A percentile compares a stretch with the other conserved stretches of the same genome.
Evolutionary conservation across 35 echinoderm and acorn worm genomes (phyloP).

Genomic region (Lytechinus pictus): DNA sequence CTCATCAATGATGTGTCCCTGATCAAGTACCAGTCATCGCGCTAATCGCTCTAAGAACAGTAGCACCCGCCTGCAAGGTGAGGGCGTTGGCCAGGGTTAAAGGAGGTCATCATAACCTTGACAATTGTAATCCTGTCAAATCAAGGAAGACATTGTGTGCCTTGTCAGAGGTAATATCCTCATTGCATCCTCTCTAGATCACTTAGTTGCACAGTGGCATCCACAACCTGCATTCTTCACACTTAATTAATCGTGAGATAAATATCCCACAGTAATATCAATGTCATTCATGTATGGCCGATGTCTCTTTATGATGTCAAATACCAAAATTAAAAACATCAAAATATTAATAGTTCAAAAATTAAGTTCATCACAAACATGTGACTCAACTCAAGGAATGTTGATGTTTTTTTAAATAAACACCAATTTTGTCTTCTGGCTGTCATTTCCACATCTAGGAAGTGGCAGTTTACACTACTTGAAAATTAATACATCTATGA

Average conservation of each 20-base stretch:
- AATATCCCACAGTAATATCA: neutral
- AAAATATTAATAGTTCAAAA: neutral
- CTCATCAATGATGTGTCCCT: conserved; percentile 29
- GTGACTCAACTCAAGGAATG: too few species aligned
- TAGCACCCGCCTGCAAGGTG: conserved; percentile 6
- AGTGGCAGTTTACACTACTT: too few species aligned
- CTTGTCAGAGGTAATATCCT: conserved; percentile 40
- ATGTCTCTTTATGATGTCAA: neutral
- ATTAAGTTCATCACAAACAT: neutral
- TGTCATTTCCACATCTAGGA: neutral
- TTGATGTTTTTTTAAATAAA: neutral
- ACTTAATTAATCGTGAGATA: conserved; percentile 12
- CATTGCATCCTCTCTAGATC: neutral
- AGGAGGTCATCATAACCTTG: conserved; percentile 16
- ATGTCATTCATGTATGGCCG: neutral
- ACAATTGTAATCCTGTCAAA: conserved; percentile 12
- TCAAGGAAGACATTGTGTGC: neutral
- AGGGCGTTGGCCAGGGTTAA: conserved; percentile 38
- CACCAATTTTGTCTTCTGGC: neutral
- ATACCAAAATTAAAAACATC: neutral
- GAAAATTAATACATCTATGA: too few species aligned
- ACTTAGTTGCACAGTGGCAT: neutral
- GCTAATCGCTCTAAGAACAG: neutral
- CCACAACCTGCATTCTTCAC: neutral
- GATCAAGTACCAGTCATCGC: conserved; percentile 37